Evolutionary conservation across 2,797 vertebrate species (phyloP).

Genomic region (Gambusia yucatana): DNA sequence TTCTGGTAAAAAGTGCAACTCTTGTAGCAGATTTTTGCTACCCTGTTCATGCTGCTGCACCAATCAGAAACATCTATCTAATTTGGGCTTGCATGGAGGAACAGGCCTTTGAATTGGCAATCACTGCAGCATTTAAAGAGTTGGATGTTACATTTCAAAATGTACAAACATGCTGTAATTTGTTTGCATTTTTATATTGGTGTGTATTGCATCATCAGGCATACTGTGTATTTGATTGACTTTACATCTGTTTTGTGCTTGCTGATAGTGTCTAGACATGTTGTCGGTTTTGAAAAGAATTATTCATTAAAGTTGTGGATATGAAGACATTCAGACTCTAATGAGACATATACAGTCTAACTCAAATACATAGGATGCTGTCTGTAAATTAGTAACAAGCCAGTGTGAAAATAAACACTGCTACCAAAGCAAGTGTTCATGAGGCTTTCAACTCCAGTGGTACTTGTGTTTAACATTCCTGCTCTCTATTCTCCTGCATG

Average conservation of each 20-base stretch:
- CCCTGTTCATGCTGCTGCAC: not conserved
- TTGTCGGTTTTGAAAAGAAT: not conserved
- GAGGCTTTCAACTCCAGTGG: conserved; percentile 43
- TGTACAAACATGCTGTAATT: not conserved
- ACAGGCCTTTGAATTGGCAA: not conserved
- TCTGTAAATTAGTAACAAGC: conserved; percentile 10
- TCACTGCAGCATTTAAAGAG: conserved; percentile 7
- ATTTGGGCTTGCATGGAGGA: not conserved
- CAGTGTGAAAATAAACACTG: conserved; percentile 24
- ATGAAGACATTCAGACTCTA: not conserved
- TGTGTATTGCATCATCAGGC: not conserved
- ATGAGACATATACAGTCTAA: conserved; percentile 8
- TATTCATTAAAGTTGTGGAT: conserved; percentile 1
- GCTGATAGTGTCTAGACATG: not conserved
- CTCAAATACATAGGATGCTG: conserved; percentile 13
- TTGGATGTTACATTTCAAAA: not conserved
- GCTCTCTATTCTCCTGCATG: conserved; percentile 25
- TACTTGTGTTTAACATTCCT: conserved; percentile 50
- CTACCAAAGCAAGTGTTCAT: conserved; percentile 20
- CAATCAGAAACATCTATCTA: not conserved
- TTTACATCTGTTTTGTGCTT: not conserved
- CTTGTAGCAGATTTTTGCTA: not conserved
- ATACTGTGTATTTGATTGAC: not conserved
- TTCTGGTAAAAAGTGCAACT: not conserved
- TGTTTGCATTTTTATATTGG: not conserved